Conservation (phyloP, 1,140 invertebrate species). For the Oryzaephilus surinamensis region DNA sequence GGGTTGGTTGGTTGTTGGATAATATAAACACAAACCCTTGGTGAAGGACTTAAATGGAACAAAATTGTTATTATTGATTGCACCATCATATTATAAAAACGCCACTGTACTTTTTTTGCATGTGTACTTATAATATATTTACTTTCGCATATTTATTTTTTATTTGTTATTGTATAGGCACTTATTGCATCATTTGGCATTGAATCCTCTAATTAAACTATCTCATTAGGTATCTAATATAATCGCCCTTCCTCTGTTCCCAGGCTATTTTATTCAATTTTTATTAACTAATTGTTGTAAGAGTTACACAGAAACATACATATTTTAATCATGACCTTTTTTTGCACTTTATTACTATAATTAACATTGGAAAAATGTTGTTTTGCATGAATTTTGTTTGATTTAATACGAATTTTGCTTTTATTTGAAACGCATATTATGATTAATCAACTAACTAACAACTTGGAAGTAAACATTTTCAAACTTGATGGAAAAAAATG, state of each 20-base stretch:
- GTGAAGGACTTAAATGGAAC: neutral
- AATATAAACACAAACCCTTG: neutral
- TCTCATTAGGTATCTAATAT: slow-evolving; percentile 22
- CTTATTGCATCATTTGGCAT: slow-evolving; percentile 31
- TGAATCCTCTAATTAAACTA: slow-evolving; percentile 27
- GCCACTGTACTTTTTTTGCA: slow-evolving; percentile 22
- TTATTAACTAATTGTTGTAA: neutral
- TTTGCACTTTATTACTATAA: no score
- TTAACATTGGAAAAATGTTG: no score
- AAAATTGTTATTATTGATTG: neutral
- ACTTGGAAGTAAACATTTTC: no score
- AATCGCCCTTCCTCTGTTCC: slow-evolving; percentile 20
- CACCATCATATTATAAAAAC: slow-evolving; percentile 11
- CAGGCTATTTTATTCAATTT: slow-evolving; percentile 9
- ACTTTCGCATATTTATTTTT: slow-evolving; percentile 23
- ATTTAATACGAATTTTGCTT: no score
- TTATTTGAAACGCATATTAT: no score
- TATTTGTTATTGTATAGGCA: slow-evolving; percentile 17
- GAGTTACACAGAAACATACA: no score
- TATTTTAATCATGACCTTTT: no score
- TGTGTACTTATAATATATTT: slow-evolving; percentile 12
- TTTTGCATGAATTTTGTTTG: no score
- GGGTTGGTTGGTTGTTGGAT: neutral
- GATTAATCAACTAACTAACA: neutral
- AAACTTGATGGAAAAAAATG: no score